Evolutionary conservation across 2,113 vertebrate genomes (phyloP).

Genomic region (Elaphurus davidianus): DNA sequence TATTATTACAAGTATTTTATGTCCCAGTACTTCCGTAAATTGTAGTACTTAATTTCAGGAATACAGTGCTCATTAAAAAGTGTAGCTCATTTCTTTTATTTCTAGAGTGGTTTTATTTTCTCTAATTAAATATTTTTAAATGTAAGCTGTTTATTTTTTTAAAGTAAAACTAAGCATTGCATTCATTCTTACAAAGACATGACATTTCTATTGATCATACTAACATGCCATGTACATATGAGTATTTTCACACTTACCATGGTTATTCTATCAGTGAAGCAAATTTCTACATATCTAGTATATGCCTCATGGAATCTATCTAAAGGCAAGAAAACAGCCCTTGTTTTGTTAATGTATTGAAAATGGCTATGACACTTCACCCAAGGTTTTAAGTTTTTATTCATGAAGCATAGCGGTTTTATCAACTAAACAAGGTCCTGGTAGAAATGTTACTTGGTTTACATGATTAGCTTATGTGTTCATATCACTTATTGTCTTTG

Average conservation of each 20-base stretch:
- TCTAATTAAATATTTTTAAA: background rate
- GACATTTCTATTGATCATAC: background rate
- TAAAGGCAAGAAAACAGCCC: background rate
- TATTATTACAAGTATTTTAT: background rate
- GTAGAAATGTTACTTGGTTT: background rate
- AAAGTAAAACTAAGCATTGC: background rate
- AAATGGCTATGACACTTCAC: background rate
- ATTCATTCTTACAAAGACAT: background rate
- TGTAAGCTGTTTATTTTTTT: background rate
- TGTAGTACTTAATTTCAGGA: background rate
- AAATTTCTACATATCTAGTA: background rate
- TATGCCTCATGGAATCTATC: background rate
- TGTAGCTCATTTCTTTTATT: background rate
- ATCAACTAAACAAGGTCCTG: background rate
- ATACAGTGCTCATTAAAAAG: background rate
- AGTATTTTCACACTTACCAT: background rate
- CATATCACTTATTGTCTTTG: background rate
- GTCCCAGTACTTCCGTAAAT: background rate
- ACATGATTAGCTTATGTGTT: background rate
- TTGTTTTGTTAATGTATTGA: background rate
- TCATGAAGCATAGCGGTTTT: background rate
- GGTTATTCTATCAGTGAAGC: background rate
- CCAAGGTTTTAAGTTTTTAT: background rate
- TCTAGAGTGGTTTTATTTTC: background rate
- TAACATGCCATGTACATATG: background rate